Conservation (phyloP, 2,797 vertebrate species). For the Bradypus variegatus region DNA sequence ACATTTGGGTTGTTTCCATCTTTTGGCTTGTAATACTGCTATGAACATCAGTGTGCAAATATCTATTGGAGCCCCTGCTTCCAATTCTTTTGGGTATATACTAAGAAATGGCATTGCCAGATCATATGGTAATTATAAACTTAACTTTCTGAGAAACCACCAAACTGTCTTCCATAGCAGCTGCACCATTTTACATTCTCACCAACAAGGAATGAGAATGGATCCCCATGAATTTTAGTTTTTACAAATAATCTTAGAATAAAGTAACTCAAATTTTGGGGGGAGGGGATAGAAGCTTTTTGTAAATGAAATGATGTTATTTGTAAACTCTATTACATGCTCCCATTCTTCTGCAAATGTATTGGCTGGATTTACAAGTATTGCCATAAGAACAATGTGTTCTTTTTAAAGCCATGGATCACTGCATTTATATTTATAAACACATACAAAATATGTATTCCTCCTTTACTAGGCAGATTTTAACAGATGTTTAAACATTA, state of each 20-base stretch:
- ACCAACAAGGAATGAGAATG: no score
- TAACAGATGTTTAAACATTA: neutral
- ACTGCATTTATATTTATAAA: neutral
- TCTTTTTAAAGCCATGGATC: neutral
- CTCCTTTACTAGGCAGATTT: neutral
- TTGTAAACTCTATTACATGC: neutral
- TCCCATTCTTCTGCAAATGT: neutral
- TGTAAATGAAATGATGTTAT: neutral
- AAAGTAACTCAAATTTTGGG: neutral
- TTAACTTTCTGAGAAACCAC: no score
- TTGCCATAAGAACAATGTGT: neutral
- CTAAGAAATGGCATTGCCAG: no score
- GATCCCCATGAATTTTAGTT: neutral
- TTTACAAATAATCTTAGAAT: neutral
- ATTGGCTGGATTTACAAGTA: neutral
- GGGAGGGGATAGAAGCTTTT: neutral
- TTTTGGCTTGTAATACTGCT: no score
- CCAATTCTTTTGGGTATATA: no score
- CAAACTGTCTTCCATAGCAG: no score
- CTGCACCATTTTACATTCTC: no score
- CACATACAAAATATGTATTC: neutral
- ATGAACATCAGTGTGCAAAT: no score
- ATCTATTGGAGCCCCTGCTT: no score
- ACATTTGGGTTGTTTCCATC: no score
- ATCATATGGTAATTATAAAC: no score